phyloP scores from a whole-genome alignment of 2,113 vertebrate genomes.

The Pavo muticus region DNA sequence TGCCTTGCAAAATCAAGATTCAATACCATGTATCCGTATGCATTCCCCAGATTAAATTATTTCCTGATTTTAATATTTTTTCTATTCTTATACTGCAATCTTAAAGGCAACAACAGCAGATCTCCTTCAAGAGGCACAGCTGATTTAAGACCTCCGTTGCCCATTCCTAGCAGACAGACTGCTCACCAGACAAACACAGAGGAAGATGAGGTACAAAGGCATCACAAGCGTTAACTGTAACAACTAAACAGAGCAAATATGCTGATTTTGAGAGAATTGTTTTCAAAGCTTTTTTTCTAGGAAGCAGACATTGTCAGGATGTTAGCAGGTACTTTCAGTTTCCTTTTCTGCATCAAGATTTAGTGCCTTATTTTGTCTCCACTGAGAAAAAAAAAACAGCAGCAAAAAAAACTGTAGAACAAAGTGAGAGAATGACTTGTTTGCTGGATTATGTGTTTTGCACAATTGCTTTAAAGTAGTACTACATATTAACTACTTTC shows the following conservation, averaged over 20 bases:
- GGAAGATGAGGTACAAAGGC: constrained; percentile 69
- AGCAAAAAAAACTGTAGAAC: neutral
- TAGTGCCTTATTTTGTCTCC: neutral
- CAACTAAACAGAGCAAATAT: neutral
- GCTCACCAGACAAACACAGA: neutral
- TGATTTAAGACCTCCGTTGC: constrained; percentile 71
- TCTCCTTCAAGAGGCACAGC: constrained; percentile 60
- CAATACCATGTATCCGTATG: neutral
- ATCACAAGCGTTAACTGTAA: neutral
- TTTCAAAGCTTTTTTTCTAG: constrained; percentile 23
- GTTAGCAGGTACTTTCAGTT: constrained; percentile 25
- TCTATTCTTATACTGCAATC: neutral
- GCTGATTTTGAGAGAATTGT: neutral
- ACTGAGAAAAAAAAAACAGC: neutral
- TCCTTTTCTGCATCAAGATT: neutral
- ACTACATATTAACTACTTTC: neutral
- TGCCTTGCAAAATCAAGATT: neutral
- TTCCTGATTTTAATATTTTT: neutral
- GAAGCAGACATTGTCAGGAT: neutral
- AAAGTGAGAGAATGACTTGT: neutral
- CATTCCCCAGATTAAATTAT: neutral
- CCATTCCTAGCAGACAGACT: constrained; percentile 64
- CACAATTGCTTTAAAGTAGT: neutral
- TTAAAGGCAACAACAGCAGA: constrained; percentile 63
- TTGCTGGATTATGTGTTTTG: neutral